These are phyloP conservation scores for Mylabris sibirica DNA, from an alignment of 2,888 invertebrate species.

Conservation along the genomic window DNA sequence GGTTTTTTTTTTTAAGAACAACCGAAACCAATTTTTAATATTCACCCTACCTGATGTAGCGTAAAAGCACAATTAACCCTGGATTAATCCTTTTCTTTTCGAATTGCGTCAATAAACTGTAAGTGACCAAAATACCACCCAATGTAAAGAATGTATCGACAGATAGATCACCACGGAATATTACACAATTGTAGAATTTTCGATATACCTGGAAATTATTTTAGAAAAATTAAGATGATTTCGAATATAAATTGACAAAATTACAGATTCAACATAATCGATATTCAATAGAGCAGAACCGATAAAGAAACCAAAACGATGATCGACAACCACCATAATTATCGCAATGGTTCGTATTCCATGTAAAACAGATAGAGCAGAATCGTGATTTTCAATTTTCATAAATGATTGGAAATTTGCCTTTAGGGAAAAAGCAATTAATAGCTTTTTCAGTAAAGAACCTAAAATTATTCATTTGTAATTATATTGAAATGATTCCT, in stretches of 20 bases:
- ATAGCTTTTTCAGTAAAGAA: constrained; percentile 29
- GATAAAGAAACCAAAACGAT: constrained; percentile 65
- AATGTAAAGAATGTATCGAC: constrained; percentile 72
- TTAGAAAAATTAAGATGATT: constrained; percentile 5
- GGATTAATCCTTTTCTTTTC: constrained; percentile 62
- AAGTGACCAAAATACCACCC: constrained; percentile 68
- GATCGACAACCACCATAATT: constrained; percentile 66
- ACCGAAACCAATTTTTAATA: too few relatives aligned
- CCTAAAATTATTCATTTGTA: constrained; percentile 28
- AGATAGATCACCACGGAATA: constrained; percentile 69
- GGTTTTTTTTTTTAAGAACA: too few relatives aligned
- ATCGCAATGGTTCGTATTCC: constrained; percentile 68
- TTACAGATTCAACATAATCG: constrained; percentile 65
- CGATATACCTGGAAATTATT: constrained; percentile 56
- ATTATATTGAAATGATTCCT: constrained; percentile 4
- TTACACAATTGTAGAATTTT: constrained; percentile 50
- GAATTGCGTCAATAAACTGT: constrained; percentile 60
- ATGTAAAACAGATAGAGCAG: constrained; percentile 64
- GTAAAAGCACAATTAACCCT: constrained; percentile 63
- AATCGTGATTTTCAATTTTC: constrained; percentile 59
- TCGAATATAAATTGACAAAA: constrained; percentile 19
- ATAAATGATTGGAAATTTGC: constrained; percentile 58
- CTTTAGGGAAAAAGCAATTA: constrained; percentile 54
- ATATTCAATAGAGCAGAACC: constrained; percentile 67
- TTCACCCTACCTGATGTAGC: constrained; percentile 67